A percentile compares a stretch with the other conserved stretches of the same genome.
These are phyloP conservation scores for Melinaea marsaeus DNA, from an alignment of 2,888 invertebrate species.

Conservation along the genomic window DNA sequence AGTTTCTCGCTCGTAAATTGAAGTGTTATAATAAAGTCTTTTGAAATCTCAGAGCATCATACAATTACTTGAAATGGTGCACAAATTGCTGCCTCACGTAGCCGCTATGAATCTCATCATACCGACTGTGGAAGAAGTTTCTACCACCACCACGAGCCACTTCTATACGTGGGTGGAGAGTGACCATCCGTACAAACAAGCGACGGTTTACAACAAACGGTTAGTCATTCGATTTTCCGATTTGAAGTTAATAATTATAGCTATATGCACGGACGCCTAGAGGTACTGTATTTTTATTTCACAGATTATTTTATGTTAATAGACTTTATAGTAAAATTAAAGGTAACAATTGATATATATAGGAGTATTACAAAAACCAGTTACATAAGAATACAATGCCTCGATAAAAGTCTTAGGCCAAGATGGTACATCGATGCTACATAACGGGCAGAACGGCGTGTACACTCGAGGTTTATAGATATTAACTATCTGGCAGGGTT, in stretches of 20 bases:
- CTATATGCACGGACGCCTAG: no score
- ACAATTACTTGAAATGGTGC: constrained; percentile 89
- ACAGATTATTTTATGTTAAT: no score
- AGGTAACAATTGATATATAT: background rate
- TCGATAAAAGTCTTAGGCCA: background rate
- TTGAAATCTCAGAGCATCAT: constrained; percentile 83
- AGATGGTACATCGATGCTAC: background rate
- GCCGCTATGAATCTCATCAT: constrained; percentile 87
- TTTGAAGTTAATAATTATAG: background rate
- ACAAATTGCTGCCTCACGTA: constrained; percentile 92
- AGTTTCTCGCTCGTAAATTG: no score
- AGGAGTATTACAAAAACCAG: background rate
- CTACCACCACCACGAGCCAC: constrained; percentile 83
- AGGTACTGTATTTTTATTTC: no score
- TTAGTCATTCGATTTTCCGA: constrained; percentile 42
- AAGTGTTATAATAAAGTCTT: constrained; percentile 6
- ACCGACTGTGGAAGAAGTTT: constrained; percentile 49
- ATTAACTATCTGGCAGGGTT: constrained; percentile 75
- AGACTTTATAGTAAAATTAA: no score
- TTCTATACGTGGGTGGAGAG: constrained; percentile 96
- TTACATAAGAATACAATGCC: background rate
- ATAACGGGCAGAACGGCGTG: background rate
- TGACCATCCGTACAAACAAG: constrained; percentile 96
- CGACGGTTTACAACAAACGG: constrained; percentile 90
- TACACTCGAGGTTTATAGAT: background rate